Evolutionary conservation across 1,140 invertebrate species (phyloP), one percentile per base, ranked within the genome.

Genomic region (Physella acuta): DNA sequence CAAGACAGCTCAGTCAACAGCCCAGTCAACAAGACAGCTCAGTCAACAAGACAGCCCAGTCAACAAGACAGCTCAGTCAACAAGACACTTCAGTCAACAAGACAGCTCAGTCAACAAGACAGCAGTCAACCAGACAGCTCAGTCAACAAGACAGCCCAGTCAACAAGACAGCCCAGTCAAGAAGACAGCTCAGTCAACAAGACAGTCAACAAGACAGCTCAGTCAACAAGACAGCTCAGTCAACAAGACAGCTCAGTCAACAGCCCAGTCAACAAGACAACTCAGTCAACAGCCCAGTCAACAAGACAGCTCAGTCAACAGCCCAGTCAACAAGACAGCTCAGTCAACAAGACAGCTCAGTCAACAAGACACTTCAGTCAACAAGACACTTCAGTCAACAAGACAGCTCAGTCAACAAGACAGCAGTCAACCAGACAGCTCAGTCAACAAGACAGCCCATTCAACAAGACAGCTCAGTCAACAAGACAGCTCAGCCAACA

Each of bases 401-500:
- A 26, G 8, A 65, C 24, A 31, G 39, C 24, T 55, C 5, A 24
- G 20, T 55, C 24, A 30, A 24, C n/a, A n/a, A n/a, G n/a, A n/a
- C n/a, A n/a, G n/a, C n/a, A n/a, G n/a, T n/a, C 4, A 81, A 75
- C 62, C 75, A 76, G 24, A 65, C n/a, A n/a, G 61, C n/a, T n/a
- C n/a, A n/a, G n/a, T n/a, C 14, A 59, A 52, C 14, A 5, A 26
- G 8, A 65, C 24, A 31, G 39, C 24, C 24, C 5, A 24, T 8
- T 55, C 4, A 81, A 75, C 62, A 76, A 76, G 24, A 65, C n/a
- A n/a, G 61, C n/a, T n/a, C n/a, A n/a, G n/a, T n/a, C 14, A 59
- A 52, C 14, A 5, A 26, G 8, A 65, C 24, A 31, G 39, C 24
- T 55, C 5, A 24, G 20, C 24, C 24, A 30, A 24, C n/a, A n/a